Base-by-base conservation (phyloP, 2,113 vertebrate genomes). In the Phylloscopus trochilus region DNA sequence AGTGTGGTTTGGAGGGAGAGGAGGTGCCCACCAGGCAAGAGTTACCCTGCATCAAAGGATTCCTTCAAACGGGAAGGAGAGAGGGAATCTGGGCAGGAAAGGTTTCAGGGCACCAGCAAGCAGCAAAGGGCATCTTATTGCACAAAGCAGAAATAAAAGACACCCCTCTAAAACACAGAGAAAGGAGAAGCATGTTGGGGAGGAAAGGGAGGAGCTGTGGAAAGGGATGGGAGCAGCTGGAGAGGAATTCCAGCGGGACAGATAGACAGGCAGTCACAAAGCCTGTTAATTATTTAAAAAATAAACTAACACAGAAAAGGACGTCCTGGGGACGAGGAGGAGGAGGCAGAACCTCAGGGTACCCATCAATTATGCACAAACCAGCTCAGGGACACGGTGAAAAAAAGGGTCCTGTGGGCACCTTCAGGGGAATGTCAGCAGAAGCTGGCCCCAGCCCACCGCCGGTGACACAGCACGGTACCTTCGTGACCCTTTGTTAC, bases 271-370 rank as follows among this genome's bases (percentile, higher is more conserved):
- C 95, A 95, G 93, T 81, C 88, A 78, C 94, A 84, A 60, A 93
- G 90, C 20, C 92, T 90, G 90, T 96, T 95, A 97, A 97, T 96
- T 97, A 96, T 96, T 97, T 72, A 96, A 94, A 95, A 97, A 96
- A 96, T 75, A 96, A 97, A 96, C 93, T 46, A 90, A 96, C 95
- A 96, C 44, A 93, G 80, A 90, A 88, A 92, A 92, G 92, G 88
- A 87, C 5, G 1, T 94, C 82, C 80, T 81, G 52, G 56, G 60
- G 78, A 89, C 49, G 62, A 81, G 26, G 33, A 37, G 60, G 16
- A 55, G 67, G 63, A 87, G 83, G 69, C n/a, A 84, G 62, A 83
- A 93, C 83, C 52, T 90, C 53, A 17, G 76, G 75, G 52, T 56
- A 62, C 26, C 73, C 83, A 93, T 96, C 86, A 96, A 87, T 95